These are phyloP conservation scores for Butorides virescens DNA, from an alignment of 2,113 vertebrate species.

Conservation along the genomic window DNA sequence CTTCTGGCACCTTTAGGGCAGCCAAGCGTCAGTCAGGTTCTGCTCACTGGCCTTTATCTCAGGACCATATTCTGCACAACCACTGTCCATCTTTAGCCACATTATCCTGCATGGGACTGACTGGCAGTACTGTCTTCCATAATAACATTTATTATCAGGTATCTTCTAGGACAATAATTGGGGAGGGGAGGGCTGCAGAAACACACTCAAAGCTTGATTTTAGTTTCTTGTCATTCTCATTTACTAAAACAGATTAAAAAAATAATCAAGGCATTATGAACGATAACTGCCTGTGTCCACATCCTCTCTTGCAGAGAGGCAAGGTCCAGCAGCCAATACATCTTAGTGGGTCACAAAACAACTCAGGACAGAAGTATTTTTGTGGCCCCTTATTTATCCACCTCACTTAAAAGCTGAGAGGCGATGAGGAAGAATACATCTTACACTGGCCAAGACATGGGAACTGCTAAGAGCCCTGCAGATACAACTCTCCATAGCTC, in stretches of 20 bases:
- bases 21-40: background rate
- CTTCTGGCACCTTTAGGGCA: background rate
- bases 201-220: background rate
- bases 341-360: background rate
- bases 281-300: background rate
- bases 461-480: background rate
- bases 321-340: background rate
- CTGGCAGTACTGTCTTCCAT: background rate
- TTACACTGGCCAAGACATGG: background rate
- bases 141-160: background rate
- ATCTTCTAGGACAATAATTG: fast-evolving
- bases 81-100: background rate
- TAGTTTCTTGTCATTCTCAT: background rate
- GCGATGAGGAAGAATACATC: background rate
- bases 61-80: background rate
- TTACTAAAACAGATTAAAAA: background rate
- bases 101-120: background rate
- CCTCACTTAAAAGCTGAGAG: background rate
- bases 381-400: background rate
- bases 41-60: background rate
- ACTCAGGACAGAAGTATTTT: background rate
- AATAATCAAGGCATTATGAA: background rate
- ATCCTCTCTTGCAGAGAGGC: background rate
- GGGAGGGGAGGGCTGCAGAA: background rate
- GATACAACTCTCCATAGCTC: background rate